These are phyloP conservation scores for Sapayoa aenigma DNA, from an alignment of 2,113 vertebrate species.

Conservation along the genomic window DNA sequence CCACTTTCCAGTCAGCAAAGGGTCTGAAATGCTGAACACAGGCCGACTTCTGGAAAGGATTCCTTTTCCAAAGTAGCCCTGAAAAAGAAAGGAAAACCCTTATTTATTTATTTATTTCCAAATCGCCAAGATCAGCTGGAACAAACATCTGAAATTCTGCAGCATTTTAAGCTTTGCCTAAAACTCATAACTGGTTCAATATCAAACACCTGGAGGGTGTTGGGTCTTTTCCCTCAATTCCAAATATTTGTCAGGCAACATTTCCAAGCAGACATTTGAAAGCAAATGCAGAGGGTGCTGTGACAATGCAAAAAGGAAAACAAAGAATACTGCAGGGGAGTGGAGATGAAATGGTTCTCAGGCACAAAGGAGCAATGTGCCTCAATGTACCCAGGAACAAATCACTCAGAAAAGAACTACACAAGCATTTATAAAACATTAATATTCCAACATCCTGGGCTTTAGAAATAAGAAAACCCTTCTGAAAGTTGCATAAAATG, in stretches of 20 bases:
- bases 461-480: neutral
- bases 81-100: neutral
- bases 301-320: neutral
- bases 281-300: neutral
- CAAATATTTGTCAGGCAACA: neutral
- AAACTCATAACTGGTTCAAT: neutral
- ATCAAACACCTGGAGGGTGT: neutral
- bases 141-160: neutral
- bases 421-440: neutral
- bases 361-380: neutral
- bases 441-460: neutral
- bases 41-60: conserved; percentile 89
- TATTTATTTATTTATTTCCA: neutral
- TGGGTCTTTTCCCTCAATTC: neutral
- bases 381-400: neutral
- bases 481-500: neutral
- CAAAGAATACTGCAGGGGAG: neutral
- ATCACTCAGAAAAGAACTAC: neutral
- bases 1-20: conserved; percentile 73
- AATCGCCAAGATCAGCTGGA: neutral
- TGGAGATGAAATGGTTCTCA: neutral
- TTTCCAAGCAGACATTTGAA: neutral
- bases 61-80: conserved; percentile 97
- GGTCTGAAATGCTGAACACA: conserved; percentile 79
- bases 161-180: neutral